These are phyloP conservation scores for Nothocercus nigrocapillus DNA, from an alignment of 2,113 vertebrate genomes.

Conservation along the genomic window DNA sequence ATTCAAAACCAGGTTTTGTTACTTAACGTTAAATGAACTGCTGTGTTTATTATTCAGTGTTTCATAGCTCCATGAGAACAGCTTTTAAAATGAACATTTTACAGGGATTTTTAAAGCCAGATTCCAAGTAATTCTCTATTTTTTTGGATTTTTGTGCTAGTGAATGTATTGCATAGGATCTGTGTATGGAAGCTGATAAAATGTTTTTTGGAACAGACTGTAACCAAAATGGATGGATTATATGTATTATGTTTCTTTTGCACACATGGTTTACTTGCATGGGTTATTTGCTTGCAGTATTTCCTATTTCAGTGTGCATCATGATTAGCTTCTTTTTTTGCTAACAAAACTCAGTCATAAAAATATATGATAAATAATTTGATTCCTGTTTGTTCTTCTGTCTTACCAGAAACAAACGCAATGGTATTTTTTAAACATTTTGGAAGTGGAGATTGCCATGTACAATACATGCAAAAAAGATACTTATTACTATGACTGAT, in stretches of 20 bases:
- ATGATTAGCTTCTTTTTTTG: neutral
- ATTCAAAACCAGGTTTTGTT: constrained; percentile 24
- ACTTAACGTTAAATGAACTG: constrained; percentile 1
- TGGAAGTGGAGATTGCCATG: neutral
- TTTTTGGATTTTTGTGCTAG: neutral
- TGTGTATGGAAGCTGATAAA: neutral
- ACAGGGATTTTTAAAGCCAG: neutral
- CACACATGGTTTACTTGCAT: neutral
- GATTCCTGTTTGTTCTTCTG: neutral
- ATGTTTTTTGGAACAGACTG: neutral
- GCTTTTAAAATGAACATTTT: neutral
- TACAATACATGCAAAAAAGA: neutral
- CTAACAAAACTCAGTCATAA: neutral
- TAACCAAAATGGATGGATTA: neutral
- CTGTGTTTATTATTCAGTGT: neutral
- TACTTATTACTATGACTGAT: neutral
- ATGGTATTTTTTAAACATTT: neutral
- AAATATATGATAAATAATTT: neutral
- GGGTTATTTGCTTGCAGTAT: neutral
- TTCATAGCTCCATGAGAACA: neutral
- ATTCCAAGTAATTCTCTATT: neutral
- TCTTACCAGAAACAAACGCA: neutral
- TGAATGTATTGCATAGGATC: neutral
- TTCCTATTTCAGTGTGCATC: neutral
- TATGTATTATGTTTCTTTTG: neutral